Evolutionary conservation across 2,797 vertebrate genomes (phyloP), one percentile per base, ranked within the genome.

Genomic region (Epinephelus awoara): DNA sequence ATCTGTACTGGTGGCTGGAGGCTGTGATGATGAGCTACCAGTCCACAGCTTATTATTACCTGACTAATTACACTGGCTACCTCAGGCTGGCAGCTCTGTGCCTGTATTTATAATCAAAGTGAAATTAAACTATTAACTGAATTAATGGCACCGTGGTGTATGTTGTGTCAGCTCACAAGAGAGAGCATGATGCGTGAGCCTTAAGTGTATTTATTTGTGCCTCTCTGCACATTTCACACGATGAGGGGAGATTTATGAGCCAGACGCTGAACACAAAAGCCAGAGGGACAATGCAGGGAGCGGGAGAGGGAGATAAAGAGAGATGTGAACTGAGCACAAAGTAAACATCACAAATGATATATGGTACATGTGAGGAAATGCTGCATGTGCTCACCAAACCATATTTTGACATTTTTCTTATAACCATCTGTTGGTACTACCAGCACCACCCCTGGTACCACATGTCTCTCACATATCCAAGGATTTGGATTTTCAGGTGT

Each of bases 41-140:
- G 68, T 90, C 79, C 77, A 79, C 77, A 83, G 79, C 86, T 91
- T 90, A 90, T 89, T 91, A 91, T 91, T 84, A 90, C 85, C 86
- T 89, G 75, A 88, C 80, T 94, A 90, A 92, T 93, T 91, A 86
- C 87, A 88, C 51, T 78, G 77, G 82, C 82, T 84, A 79, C 88
- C 77, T 82, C 74, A 58, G 87, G 82, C 87, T 82, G 85, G 71
- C 76, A 70, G 77, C 71, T 42, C n/a, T 67, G 44, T n/a, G 78
- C 55, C 86, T 78, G 65, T 76, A 78, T 87, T 88, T 50, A 87
- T 88, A 89, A 90, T 90, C 87, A 90, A 88, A 91, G 80, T 29
- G 50, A 88, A 91, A 90, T 92, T 87, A 78, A 88, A 90, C 81
- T 73, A 84, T 91, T 88, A 88, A 87, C 79, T 88, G 79, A 85